These are phyloP conservation scores for Prosapia bicincta DNA, from an alignment of 2,888 invertebrate genomes.

Conservation along the genomic window DNA sequence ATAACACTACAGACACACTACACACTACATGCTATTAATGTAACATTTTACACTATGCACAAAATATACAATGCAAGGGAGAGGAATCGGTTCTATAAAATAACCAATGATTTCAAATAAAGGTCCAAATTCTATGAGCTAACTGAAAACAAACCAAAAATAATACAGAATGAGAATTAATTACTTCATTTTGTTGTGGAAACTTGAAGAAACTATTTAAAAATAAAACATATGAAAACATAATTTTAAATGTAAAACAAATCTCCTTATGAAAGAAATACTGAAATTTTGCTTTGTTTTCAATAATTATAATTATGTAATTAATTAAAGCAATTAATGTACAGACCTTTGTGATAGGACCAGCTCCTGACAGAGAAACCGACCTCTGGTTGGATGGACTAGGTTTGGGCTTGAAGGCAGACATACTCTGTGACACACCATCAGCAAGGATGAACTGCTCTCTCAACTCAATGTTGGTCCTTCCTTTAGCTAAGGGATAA, in stretches of 20 bases:
- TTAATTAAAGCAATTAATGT: background rate
- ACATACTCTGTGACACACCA: slow-evolving; percentile 98
- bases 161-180: too few relatives aligned
- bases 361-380: slow-evolving; percentile 64
- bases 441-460: slow-evolving; percentile 99
- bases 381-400: slow-evolving; percentile 63
- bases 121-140: too few relatives aligned
- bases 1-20: background rate
- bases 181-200: too few relatives aligned
- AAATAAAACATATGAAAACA: too few relatives aligned
- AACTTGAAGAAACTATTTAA: too few relatives aligned
- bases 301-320: background rate
- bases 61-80: background rate
- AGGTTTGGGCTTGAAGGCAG: slow-evolving; percentile 94
- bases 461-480: slow-evolving; percentile 98
- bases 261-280: too few relatives aligned
- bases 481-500: slow-evolving; percentile 82
- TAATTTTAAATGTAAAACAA: too few relatives aligned
- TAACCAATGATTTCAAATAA: too few relatives aligned
- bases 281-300: background rate
- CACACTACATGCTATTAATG: background rate
- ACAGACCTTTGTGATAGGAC: slow-evolving; percentile 93
- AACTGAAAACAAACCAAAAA: background rate
- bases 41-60: background rate
- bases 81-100: too few relatives aligned